A percentile compares a stretch with the other conserved stretches of the same genome.
phyloP scores from a whole-genome alignment of 2,113 vertebrate genomes.

The Paratilapia polleni region DNA sequence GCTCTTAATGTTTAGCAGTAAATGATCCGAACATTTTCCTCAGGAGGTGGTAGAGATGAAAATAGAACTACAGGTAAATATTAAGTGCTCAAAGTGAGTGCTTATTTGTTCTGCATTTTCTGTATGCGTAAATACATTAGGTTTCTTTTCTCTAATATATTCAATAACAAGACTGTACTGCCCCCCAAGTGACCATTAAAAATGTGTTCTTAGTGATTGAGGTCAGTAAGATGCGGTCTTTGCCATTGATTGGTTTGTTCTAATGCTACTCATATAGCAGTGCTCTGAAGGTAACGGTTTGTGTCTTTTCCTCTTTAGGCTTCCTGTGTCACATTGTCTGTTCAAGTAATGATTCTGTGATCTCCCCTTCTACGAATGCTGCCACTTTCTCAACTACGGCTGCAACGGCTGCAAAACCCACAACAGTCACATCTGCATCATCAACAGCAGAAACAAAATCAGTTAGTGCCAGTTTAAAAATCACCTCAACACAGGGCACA shows the following conservation, averaged over 20 bases:
- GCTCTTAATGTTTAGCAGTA: background rate
- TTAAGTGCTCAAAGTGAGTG: background rate
- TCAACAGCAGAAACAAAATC: background rate
- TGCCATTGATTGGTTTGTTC: background rate
- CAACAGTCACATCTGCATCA: too few relatives aligned
- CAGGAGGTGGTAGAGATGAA: background rate
- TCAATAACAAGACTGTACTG: background rate
- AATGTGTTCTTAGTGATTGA: background rate
- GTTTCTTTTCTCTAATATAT: background rate
- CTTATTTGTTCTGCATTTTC: background rate
- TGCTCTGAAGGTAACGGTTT: background rate
- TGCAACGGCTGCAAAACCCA: accelerated
- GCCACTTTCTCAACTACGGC: accelerated
- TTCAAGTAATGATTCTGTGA: background rate
- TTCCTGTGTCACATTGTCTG: slow-evolving; percentile 6
- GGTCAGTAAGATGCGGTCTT: background rate
- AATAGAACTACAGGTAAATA: background rate
- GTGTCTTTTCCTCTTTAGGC: slow-evolving; percentile 24
- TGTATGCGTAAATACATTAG: background rate
- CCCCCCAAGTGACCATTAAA: background rate
- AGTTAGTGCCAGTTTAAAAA: background rate
- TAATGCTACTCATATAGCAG: background rate
- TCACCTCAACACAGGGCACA: accelerated
- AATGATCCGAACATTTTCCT: background rate
- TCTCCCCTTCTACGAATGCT: accelerated